phyloP scores from a whole-genome alignment of 2,888 invertebrate genomes.

The Allophyes oxyacanthae region DNA sequence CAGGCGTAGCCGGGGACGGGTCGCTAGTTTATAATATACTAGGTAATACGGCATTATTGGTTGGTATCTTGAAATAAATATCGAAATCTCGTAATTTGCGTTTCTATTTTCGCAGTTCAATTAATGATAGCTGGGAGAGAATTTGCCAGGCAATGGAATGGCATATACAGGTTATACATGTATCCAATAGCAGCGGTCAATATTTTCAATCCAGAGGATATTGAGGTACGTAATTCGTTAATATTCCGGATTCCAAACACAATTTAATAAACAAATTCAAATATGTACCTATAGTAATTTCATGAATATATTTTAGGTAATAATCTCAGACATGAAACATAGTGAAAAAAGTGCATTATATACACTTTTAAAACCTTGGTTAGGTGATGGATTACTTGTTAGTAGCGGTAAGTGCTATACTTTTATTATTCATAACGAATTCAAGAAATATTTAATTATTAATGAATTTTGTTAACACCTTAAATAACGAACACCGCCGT shows the following conservation, averaged over 20 bases:
- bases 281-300: background rate
- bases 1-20: no score
- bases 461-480: no score
- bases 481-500: no score
- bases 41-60: no score
- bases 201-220: slow-evolving; percentile 46
- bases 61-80: no score
- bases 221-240: slow-evolving; percentile 48
- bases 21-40: no score
- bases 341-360: slow-evolving; percentile 87
- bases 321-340: slow-evolving; percentile 83
- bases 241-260: background rate
- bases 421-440: background rate
- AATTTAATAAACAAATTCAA: background rate
- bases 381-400: slow-evolving; percentile 86
- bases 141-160: slow-evolving; percentile 59
- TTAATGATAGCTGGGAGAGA: slow-evolving; percentile 66
- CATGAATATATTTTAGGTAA: slow-evolving; percentile 65
- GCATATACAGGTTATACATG: slow-evolving; percentile 62
- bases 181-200: slow-evolving; percentile 57
- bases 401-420: slow-evolving; percentile 73
- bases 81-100: background rate
- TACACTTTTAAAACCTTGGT: slow-evolving; percentile 82
- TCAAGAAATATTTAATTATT: no score
- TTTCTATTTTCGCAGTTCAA: slow-evolving; percentile 55